Evolutionary conservation across 1,140 invertebrate genomes (phyloP).

Genomic region (Ips typographus): DNA sequence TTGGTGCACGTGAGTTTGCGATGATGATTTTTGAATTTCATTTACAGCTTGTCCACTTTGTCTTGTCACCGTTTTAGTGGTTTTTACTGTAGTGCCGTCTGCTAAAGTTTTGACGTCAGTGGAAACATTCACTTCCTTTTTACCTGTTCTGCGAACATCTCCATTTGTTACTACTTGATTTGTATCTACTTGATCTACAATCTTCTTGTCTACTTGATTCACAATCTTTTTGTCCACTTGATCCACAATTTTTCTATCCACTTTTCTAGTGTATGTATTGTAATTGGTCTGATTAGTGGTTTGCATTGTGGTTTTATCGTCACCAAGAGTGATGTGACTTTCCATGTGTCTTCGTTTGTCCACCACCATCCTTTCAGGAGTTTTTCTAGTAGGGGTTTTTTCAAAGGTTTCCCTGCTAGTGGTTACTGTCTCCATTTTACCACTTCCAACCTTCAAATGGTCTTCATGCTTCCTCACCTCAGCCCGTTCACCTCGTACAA

Average conservation of each 20-base stretch:
- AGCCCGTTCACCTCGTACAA: constrained; percentile 57
- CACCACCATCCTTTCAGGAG: constrained; percentile 42
- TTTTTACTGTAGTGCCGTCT: constrained; percentile 58
- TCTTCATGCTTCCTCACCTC: constrained; percentile 59
- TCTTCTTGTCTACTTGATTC: constrained; percentile 17
- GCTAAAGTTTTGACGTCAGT: constrained; percentile 54
- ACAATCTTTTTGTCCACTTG: constrained; percentile 42
- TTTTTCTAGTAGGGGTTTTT: constrained; percentile 50
- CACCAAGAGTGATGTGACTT: constrained; percentile 64
- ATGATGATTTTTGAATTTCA: constrained; percentile 45
- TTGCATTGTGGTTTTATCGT: constrained; percentile 56
- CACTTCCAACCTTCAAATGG: constrained; percentile 56
- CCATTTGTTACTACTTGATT: constrained; percentile 19
- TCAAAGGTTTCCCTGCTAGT: constrained; percentile 56
- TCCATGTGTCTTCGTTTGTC: constrained; percentile 61
- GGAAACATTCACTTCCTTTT: constrained; percentile 45
- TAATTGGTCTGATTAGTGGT: constrained; percentile 64
- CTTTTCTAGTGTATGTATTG: constrained; percentile 59
- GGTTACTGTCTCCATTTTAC: constrained; percentile 57
- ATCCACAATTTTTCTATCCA: constrained; percentile 42
- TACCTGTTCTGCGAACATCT: constrained; percentile 37
- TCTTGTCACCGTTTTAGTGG: constrained; percentile 55
- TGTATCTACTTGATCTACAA: constrained; percentile 10
- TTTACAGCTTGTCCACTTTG: constrained; percentile 33
- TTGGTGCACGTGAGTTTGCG: constrained; percentile 41